Evolutionary conservation across 2,797 vertebrate species (phyloP).

Genomic region (Typhlichthys subterraneus): DNA sequence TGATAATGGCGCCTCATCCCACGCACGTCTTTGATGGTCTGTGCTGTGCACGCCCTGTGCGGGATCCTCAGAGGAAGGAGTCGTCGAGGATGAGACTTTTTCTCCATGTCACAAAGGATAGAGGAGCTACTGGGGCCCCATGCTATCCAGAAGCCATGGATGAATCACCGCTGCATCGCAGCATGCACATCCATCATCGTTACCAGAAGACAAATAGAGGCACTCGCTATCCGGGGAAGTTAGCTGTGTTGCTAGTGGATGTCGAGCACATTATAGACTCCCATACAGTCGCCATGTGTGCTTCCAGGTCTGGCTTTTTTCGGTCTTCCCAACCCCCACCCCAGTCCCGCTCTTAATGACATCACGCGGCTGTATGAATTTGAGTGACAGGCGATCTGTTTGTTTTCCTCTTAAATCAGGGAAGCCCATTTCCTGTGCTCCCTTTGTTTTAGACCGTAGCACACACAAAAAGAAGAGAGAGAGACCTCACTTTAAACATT

Average conservation of each 20-base stretch:
- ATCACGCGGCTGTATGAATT: conserved; percentile 53
- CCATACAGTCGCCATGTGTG: conserved; percentile 48
- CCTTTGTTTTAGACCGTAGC: conserved; percentile 74
- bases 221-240: conserved; percentile 46
- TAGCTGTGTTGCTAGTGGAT: conserved; percentile 35
- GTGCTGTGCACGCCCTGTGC: conserved; percentile 39
- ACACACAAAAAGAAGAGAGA: conserved; percentile 44
- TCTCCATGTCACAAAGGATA: conserved; percentile 47
- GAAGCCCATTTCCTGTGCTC: conserved; percentile 72
- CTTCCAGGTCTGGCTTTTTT: neutral
- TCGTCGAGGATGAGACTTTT: conserved; percentile 42
- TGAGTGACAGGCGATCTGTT: conserved; percentile 72
- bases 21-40: conserved; percentile 67
- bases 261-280: conserved; percentile 11
- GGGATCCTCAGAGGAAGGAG: conserved; percentile 46
- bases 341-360: conserved; percentile 40
- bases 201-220: conserved; percentile 46
- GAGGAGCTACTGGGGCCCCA: conserved; percentile 26
- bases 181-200: conserved; percentile 54
- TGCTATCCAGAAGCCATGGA: conserved; percentile 19
- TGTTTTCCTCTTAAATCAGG: conserved; percentile 64
- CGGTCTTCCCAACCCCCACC: neutral
- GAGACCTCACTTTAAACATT: conserved; percentile 65
- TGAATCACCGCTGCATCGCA: conserved; percentile 45
- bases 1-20: conserved; percentile 55